Percentiles rank a stretch among this genome's conserved stretches.
Evolutionary conservation across 2,888 invertebrate species (phyloP).

Genomic region (Drosophila conformis): DNA sequence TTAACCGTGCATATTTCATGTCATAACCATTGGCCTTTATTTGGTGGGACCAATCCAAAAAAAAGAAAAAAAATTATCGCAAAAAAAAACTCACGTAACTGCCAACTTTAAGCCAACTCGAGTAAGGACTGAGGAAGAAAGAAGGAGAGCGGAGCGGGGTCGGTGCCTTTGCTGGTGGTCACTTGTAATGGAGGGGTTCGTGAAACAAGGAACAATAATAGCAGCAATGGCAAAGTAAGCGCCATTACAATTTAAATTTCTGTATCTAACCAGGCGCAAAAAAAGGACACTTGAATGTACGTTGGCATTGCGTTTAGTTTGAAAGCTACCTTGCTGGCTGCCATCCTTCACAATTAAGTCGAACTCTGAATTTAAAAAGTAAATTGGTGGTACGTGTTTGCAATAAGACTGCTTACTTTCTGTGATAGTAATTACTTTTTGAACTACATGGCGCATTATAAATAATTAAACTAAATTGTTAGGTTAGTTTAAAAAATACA

Average conservation of each 20-base stretch:
- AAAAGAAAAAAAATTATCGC: background rate
- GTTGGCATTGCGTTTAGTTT: constrained; percentile 20
- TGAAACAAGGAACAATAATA: constrained; percentile 50
- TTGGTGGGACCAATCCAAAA: constrained; percentile 2
- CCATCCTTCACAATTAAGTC: constrained; percentile 47
- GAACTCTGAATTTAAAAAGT: background rate
- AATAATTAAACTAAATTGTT: background rate
- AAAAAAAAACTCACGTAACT: constrained; percentile 20
- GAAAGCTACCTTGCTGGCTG: constrained; percentile 43
- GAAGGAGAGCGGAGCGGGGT: constrained; percentile 2
- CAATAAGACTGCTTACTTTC: background rate
- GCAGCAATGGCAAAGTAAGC: constrained; percentile 65
- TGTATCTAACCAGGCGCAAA: constrained; percentile 70
- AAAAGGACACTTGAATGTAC: constrained; percentile 62
- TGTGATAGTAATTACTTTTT: background rate
- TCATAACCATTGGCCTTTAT: constrained; percentile 59
- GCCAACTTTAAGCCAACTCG: constrained; percentile 28
- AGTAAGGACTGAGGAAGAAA: background rate
- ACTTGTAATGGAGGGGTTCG: constrained; percentile 33
- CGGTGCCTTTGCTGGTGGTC: constrained; percentile 40
- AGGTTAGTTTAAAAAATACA: background rate
- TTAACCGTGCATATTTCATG: constrained; percentile 73
- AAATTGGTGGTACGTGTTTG: background rate
- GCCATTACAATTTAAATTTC: constrained; percentile 74
- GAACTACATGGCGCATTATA: background rate